A percentile compares a stretch with the other conserved stretches of the same genome.
Evolutionary conservation across 2,888 invertebrate species (phyloP).

Genomic region (Aleiodes leptofemur): DNA sequence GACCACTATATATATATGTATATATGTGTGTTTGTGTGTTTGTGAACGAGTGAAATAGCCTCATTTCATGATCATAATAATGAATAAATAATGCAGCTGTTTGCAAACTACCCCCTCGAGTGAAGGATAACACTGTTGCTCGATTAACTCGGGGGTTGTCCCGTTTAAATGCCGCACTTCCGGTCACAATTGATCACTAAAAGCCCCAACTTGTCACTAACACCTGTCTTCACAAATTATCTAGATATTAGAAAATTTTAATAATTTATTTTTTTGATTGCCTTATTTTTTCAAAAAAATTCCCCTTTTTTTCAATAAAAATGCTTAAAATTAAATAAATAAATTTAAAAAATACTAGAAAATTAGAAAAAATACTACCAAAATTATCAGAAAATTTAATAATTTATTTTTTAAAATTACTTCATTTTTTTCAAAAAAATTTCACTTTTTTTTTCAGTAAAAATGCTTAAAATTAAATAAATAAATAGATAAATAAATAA

Average conservation of each 20-base stretch:
- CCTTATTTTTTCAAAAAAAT: no score
- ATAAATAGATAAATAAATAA: no score
- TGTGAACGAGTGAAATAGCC: constrained; percentile 3
- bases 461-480: no score
- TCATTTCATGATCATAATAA: constrained; percentile 6
- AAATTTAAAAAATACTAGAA: no score
- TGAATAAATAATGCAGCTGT: constrained; percentile 42
- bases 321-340: no score
- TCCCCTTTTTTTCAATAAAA: no score
- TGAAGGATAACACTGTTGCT: constrained; percentile 46
- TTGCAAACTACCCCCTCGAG: constrained; percentile 7
- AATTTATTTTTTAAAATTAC: background rate
- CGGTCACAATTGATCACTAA: constrained; percentile 53
- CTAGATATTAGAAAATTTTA: no score
- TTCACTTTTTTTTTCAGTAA: no score
- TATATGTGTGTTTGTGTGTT: no score
- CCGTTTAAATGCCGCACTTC: constrained; percentile 68
- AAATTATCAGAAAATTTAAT: constrained; percentile 6
- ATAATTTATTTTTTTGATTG: no score
- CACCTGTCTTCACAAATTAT: constrained; percentile 3
- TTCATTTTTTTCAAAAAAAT: background rate
- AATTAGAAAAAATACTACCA: no score
- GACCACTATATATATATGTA: background rate
- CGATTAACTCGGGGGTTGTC: constrained; percentile 66
- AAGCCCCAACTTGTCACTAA: background rate